These are phyloP conservation scores for Acanthosepion pharaonis DNA, from an alignment of 2,888 invertebrate genomes.

Conservation along the genomic window DNA sequence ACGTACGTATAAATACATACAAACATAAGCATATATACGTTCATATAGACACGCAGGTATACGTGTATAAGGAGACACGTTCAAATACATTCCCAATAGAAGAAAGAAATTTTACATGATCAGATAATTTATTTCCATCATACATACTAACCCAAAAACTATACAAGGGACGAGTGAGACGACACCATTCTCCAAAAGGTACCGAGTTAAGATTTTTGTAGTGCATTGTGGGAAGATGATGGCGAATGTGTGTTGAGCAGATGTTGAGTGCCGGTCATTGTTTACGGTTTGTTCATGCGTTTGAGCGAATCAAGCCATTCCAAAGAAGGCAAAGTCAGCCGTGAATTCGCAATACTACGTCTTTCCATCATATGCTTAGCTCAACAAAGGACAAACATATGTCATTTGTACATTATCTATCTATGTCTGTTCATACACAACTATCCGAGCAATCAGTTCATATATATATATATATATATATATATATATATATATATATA, in stretches of 20 bases:
- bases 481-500: no score
- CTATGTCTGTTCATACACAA: background rate
- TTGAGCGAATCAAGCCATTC: background rate
- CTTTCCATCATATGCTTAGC: background rate
- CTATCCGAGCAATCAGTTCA: no score
- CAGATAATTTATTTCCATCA: background rate
- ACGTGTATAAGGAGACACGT: background rate
- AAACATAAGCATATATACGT: background rate
- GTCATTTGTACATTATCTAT: background rate
- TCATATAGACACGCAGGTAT: background rate
- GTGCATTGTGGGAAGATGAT: background rate
- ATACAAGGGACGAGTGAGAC: background rate
- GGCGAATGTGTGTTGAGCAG: conserved; percentile 10
- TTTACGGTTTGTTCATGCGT: background rate
- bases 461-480: no score
- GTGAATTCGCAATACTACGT: background rate
- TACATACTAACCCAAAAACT: background rate
- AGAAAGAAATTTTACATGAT: background rate
- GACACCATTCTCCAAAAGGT: background rate
- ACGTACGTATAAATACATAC: background rate
- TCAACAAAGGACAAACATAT: background rate
- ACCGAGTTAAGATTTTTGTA: background rate
- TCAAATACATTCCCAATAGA: background rate
- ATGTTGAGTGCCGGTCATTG: background rate
- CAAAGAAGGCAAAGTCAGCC: background rate